Evolutionary conservation across 2,797 vertebrate genomes (phyloP).

Genomic region (Euphonia xanthogaster): DNA sequence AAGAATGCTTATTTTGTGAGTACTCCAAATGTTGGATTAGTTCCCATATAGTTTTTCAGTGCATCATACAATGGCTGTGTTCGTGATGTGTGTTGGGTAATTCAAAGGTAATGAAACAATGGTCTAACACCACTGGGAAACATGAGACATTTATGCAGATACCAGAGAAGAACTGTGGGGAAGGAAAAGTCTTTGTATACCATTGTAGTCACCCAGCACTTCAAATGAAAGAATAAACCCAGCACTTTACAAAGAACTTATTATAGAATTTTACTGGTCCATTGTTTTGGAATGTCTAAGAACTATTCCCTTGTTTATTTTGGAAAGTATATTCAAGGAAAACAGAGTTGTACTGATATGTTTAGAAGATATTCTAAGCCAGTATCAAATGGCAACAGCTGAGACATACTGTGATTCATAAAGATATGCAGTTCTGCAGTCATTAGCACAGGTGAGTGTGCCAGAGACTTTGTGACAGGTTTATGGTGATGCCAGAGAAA

Average conservation of each 20-base stretch:
- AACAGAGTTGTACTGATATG: background rate
- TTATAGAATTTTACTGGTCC: conserved; percentile 32
- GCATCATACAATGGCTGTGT: conserved; percentile 2
- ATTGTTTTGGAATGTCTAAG: conserved; percentile 64
- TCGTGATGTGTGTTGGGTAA: background rate
- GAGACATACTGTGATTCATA: background rate
- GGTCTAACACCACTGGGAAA: conserved; percentile 3
- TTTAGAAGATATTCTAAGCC: conserved; percentile 19
- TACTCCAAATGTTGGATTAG: background rate
- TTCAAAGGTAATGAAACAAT: conserved; percentile 59
- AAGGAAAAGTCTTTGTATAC: conserved; percentile 59
- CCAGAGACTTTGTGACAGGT: background rate
- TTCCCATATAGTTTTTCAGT: conserved; percentile 34
- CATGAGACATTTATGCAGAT: conserved; percentile 24
- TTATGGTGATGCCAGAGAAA: background rate
- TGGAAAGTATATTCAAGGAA: conserved; percentile 38
- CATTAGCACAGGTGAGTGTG: background rate
- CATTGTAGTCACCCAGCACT: background rate
- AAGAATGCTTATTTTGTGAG: conserved; percentile 27
- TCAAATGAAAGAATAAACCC: conserved; percentile 52
- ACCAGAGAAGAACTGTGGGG: conserved; percentile 5
- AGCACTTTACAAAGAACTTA: conserved; percentile 44
- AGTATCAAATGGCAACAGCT: conserved; percentile 5
- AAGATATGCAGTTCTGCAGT: background rate
- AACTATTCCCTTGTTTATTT: conserved; percentile 57